Conservation (phyloP, 2,113 vertebrate genomes). For the Gymnocephalus cernua region DNA sequence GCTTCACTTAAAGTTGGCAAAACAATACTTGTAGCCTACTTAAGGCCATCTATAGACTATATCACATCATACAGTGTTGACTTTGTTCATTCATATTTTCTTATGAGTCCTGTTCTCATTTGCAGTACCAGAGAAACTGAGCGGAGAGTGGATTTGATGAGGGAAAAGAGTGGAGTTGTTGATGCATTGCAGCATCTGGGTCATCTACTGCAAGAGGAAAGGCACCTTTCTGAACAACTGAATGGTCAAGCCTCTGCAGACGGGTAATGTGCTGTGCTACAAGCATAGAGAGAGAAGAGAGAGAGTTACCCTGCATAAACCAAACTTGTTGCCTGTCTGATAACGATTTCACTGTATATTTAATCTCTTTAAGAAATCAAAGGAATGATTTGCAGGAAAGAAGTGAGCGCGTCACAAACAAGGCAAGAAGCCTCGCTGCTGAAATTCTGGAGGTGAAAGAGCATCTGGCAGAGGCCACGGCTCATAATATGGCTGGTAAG, state of each 20-base stretch:
- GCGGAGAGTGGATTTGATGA: slow-evolving; percentile 49
- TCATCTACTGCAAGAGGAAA: slow-evolving; percentile 52
- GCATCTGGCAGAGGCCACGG: slow-evolving; percentile 32
- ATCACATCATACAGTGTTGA: background rate
- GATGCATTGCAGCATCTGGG: slow-evolving; percentile 64
- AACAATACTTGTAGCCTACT: background rate
- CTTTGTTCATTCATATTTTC: background rate
- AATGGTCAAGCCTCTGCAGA: slow-evolving; percentile 7
- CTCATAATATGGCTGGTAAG: slow-evolving; percentile 48
- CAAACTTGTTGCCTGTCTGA: background rate
- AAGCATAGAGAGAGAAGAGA: background rate
- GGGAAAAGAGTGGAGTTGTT: slow-evolving; percentile 35
- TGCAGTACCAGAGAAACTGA: slow-evolving; percentile 65
- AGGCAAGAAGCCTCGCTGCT: slow-evolving; percentile 33
- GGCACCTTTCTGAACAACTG: slow-evolving; percentile 49
- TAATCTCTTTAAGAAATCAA: slow-evolving; percentile 42
- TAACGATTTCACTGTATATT: background rate
- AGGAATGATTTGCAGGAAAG: slow-evolving; percentile 42
- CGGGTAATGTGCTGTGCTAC: slow-evolving; percentile 26
- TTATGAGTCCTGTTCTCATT: background rate
- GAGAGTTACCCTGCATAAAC: background rate
- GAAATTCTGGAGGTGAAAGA: slow-evolving; percentile 58
- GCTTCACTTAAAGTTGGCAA: background rate
- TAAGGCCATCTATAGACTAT: background rate
- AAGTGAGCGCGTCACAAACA: slow-evolving; percentile 12